Conservation (phyloP, 2,113 vertebrate species). For the Anarhynchus alexandrinus region DNA sequence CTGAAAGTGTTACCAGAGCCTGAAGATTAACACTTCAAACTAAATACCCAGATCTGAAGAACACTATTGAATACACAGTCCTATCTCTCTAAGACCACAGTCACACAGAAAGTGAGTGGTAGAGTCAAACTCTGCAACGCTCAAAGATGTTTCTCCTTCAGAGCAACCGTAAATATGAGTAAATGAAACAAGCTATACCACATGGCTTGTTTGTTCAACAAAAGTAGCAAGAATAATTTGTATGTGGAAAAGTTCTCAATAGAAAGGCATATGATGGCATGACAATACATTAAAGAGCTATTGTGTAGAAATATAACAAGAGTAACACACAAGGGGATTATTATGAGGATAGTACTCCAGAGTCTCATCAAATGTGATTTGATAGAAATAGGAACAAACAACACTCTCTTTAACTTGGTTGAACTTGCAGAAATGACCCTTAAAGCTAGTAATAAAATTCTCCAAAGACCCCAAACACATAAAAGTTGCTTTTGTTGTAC, state of each 20-base stretch:
- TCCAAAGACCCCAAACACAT: background rate
- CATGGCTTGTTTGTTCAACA: background rate
- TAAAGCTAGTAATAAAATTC: background rate
- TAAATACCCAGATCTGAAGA: background rate
- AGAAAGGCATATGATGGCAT: background rate
- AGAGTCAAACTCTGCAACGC: background rate
- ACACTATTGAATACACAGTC: background rate
- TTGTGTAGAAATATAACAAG: background rate
- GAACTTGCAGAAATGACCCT: background rate
- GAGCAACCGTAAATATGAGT: background rate
- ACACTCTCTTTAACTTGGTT: background rate
- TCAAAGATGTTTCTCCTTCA: background rate
- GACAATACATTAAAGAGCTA: background rate
- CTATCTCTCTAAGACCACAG: background rate
- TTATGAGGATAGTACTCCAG: background rate
- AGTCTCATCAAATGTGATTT: background rate
- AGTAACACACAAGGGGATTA: background rate
- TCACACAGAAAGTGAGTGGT: background rate
- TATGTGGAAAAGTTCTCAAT: background rate
- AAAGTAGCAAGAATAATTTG: background rate
- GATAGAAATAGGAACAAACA: background rate
- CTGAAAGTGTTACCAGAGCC: background rate
- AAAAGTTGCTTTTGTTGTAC: background rate
- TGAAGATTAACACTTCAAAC: background rate
- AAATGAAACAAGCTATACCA: background rate